Conservation (phyloP, 2,113 vertebrate genomes). For the Peromyscus maniculatus region DNA sequence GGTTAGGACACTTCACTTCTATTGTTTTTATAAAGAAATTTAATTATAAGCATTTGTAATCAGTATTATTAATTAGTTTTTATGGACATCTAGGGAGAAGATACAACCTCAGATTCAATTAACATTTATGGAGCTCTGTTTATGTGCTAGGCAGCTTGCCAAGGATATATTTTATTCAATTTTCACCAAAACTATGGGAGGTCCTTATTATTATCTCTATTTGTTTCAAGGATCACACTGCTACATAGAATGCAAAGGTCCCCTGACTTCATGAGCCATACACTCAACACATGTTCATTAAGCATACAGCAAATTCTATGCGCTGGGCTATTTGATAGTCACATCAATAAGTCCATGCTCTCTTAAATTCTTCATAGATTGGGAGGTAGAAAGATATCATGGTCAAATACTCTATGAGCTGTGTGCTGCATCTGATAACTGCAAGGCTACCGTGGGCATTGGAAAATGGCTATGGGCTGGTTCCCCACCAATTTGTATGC, state of each 20-base stretch:
- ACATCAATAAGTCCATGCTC: not conserved
- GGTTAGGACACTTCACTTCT: slow-evolving; percentile 32
- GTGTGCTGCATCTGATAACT: not conserved
- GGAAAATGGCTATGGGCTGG: not conserved
- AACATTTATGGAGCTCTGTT: slow-evolving; percentile 67
- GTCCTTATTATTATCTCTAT: slow-evolving; percentile 4
- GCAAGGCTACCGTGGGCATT: not conserved
- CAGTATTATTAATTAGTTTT: slow-evolving; percentile 77
- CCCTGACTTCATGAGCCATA: not conserved
- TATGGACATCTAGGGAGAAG: slow-evolving; percentile 63
- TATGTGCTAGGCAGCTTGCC: slow-evolving; percentile 69
- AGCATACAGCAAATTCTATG: not conserved
- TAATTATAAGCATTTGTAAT: slow-evolving; percentile 63
- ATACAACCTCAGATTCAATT: slow-evolving; percentile 70
- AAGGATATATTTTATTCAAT: slow-evolving; percentile 60
- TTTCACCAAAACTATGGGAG: slow-evolving; percentile 53
- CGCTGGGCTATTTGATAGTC: not conserved
- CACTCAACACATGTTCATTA: not conserved
- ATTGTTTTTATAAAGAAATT: slow-evolving; percentile 62
- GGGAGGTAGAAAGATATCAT: not conserved
- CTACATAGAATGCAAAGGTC: not conserved
- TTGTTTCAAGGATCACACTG: not conserved
- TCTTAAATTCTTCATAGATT: not conserved
- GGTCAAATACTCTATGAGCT: not conserved
- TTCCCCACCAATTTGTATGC: not conserved